Evolutionary conservation across 2,113 vertebrate genomes (phyloP), one percentile per base, ranked within the genome.

Genomic region (Grantiella picta): DNA sequence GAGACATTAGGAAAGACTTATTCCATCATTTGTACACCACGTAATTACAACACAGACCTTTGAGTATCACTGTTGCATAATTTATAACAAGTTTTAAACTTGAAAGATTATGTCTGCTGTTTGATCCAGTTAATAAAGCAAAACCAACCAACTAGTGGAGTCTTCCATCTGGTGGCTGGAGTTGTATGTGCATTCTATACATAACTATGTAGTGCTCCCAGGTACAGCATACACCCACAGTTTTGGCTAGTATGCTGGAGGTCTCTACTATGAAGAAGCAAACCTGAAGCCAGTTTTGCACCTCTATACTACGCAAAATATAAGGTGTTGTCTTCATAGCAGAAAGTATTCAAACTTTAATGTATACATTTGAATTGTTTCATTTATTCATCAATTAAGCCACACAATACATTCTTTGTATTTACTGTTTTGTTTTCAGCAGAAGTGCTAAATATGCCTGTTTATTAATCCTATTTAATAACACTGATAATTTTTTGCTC

Each of bases 91-190:
- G 40, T 21, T 70, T 89, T 77, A 70, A 94, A 90, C 5, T 76
- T 22, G 24, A 47, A 73, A 66, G 54, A 68, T 61, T 35, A 21
- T 6, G 25, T 19, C 56, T 77, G 35, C 59, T 80, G 36, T 22
- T 27, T 38, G 31, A 91, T 28, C 35, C 64, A 76, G 50, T 56
- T 72, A 89, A 79, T 33, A 71, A 49, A 49, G 57, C 50, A 77
- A 86, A 85, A 12, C 9, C 83, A 84, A 87, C n/a, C 87, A 80
- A 42, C 70, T 92, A 79, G 92, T 25, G 36, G 45, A 97, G 95
- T 92, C 86, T 90, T 94, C 97, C 97, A 97, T 76, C 96, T 97
- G 83, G 92, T 95, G 96, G 96, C 57, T 92, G 77, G 66, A 96
- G 47, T 31, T 61, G 50, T 45, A 57, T 9, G 17, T 83, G 94